These are phyloP conservation scores for Denticeps clupeoides DNA, from an alignment of 2,797 vertebrate species.

Conservation along the genomic window DNA sequence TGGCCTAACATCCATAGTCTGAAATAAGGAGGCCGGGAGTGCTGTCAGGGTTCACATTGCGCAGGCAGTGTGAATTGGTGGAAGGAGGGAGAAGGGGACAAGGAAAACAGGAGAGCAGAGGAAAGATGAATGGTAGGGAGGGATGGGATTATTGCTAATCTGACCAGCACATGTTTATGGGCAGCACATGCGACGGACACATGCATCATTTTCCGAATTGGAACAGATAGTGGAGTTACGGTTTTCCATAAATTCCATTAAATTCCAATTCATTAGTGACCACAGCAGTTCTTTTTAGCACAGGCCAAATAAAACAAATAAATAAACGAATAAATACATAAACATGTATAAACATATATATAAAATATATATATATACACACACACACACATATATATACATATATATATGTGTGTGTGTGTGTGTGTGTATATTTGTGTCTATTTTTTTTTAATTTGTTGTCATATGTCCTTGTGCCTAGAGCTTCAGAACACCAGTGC, in stretches of 20 bases:
- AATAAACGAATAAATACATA: neutral
- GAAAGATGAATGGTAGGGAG: slow-evolving; percentile 4
- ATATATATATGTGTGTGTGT: neutral
- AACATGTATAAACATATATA: neutral
- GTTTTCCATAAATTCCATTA: no score
- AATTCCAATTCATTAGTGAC: no score
- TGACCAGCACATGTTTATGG: neutral
- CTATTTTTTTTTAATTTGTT: no score
- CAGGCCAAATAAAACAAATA: no score
- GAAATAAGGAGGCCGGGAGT: slow-evolving; percentile 59
- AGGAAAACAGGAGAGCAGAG: neutral
- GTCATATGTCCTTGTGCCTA: no score
- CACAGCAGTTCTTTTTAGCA: neutral
- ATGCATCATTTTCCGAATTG: neutral
- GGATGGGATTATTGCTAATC: neutral
- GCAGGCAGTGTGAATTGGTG: slow-evolving; percentile 26
- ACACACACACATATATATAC: neutral
- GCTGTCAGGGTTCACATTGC: slow-evolving; percentile 50
- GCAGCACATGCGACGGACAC: neutral
- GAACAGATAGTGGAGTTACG: neutral
- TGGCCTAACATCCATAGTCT: slow-evolving; percentile 56
- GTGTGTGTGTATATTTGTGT: neutral
- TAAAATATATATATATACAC: no score
- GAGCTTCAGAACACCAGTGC: no score
- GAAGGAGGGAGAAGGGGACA: slow-evolving; percentile 17